Evolutionary conservation across 2,797 vertebrate genomes (phyloP).

Genomic region (Acipenser ruthenus): DNA sequence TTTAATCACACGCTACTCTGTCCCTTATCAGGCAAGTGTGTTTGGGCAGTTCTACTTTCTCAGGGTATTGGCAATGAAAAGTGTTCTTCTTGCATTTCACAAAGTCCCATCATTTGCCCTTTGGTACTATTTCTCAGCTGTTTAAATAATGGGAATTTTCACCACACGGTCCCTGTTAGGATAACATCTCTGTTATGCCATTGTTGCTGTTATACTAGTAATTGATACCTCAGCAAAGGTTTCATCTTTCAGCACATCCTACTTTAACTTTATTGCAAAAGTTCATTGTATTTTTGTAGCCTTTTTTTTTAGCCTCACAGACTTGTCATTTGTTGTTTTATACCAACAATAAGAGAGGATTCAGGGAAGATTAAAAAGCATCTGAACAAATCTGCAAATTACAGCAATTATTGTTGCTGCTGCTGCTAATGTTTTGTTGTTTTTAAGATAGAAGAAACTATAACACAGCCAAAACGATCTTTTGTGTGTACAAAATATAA

Average conservation of each 20-base stretch:
- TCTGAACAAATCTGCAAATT: no score
- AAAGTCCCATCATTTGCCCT: conserved; percentile 28
- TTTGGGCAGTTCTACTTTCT: conserved; percentile 35
- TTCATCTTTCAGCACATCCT: neutral
- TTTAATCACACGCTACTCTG: conserved; percentile 9
- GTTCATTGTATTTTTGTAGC: conserved; percentile 2
- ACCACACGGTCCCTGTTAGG: conserved; percentile 28
- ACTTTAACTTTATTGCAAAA: neutral
- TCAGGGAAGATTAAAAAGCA: no score
- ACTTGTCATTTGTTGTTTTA: no score
- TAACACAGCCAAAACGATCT: no score
- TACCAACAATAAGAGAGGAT: no score
- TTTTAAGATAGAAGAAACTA: no score
- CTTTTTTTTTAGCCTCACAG: conserved; percentile 4
- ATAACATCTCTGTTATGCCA: conserved; percentile 8
- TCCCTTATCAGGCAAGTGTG: conserved; percentile 18
- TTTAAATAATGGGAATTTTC: conserved; percentile 44
- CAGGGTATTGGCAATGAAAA: conserved; percentile 26
- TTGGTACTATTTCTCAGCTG: conserved; percentile 47
- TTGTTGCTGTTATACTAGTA: neutral
- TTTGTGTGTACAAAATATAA: no score
- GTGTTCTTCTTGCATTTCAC: conserved; percentile 27
- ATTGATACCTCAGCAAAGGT: neutral
- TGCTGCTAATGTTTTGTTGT: no score
- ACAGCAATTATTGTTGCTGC: no score